Evolutionary conservation across 2,113 vertebrate species (phyloP).

Genomic region (Chlorocebus sabaeus): DNA sequence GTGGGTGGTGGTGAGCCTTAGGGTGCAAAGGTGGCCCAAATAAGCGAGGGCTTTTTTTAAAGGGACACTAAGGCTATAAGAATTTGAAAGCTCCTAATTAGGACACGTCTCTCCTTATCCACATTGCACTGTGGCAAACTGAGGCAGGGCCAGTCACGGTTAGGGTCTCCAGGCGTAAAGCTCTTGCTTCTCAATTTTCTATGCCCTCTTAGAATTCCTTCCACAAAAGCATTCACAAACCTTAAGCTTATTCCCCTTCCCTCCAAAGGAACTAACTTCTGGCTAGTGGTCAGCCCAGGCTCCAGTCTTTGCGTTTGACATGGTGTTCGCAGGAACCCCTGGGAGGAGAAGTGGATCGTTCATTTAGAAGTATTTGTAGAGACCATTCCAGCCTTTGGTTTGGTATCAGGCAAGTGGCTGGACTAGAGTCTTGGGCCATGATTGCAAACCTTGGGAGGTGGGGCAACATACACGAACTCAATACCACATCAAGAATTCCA

Average conservation of each 20-base stretch:
- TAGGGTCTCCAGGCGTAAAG: neutral
- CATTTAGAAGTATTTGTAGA: conserved; percentile 6
- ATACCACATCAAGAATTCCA: neutral
- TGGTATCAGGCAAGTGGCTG: neutral
- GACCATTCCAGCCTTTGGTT: conserved; percentile 35
- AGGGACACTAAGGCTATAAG: neutral
- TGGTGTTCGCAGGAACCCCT: neutral
- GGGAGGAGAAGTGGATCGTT: neutral
- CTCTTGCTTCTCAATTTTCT: neutral
- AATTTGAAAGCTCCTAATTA: neutral
- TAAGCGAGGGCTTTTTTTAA: neutral
- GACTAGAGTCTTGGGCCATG: neutral
- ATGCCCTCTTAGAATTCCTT: neutral
- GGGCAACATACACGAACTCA: neutral
- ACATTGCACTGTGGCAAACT: neutral
- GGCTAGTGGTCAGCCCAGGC: neutral
- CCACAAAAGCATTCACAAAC: neutral
- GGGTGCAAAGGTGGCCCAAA: neutral
- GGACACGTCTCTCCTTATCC: neutral
- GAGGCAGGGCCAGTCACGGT: neutral
- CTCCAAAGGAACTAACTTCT: neutral
- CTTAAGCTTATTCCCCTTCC: neutral
- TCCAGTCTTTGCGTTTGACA: neutral
- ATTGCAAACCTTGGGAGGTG: neutral
- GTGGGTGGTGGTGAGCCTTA: neutral